phyloP scores from a whole-genome alignment of 1,140 invertebrate species.

The Leguminivora glycinivorella region DNA sequence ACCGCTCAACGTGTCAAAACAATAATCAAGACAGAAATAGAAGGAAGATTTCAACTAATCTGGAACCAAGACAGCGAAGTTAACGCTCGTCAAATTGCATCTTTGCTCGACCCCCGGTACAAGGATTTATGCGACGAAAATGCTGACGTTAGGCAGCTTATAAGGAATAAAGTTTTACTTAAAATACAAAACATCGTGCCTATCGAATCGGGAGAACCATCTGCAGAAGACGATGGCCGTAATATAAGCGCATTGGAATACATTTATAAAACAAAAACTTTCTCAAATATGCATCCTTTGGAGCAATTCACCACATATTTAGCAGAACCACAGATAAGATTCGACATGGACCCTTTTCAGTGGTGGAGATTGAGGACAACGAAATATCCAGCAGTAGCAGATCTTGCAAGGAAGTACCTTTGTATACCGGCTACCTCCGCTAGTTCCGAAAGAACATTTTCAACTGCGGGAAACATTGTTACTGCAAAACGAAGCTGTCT shows the following conservation, averaged over 20 bases:
- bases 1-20: too few species aligned
- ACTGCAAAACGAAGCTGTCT: neutral
- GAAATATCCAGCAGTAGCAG: neutral
- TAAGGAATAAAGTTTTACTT: neutral
- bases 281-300: neutral
- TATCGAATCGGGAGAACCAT: neutral
- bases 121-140: neutral
- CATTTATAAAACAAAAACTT: neutral
- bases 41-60: too few species aligned
- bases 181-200: neutral
- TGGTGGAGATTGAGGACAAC: neutral
- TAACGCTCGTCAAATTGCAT: neutral
- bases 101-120: neutral
- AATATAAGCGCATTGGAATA: neutral
- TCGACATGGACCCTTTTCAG: neutral
- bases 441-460: neutral
- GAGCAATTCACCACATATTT: neutral
- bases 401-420: neutral
- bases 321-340: neutral
- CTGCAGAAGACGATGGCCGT: neutral
- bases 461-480: neutral
- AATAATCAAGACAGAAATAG: too few species aligned
- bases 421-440: neutral
- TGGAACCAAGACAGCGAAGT: neutral
- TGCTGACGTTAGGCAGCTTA: neutral